A percentile compares a stretch with the other conserved stretches of the same genome.
phyloP scores from a whole-genome alignment of 1,140 invertebrate species.

The Mamestra configurata region DNA sequence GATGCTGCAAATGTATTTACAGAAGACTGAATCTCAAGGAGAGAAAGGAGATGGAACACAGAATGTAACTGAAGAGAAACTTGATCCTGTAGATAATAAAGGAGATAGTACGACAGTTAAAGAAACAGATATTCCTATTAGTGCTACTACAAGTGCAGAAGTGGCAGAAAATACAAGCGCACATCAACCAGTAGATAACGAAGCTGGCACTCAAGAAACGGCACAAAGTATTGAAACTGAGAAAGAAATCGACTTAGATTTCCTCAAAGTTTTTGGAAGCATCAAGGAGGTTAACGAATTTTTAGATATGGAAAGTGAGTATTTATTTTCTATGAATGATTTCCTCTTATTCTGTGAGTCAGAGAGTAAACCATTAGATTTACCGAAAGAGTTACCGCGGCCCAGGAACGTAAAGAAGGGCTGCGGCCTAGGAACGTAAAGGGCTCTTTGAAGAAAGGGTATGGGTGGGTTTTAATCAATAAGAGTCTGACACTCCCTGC shows the following conservation, averaged over 20 bases:
- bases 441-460: no score
- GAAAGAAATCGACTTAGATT: constrained; percentile 56
- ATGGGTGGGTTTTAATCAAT: no score
- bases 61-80: background rate
- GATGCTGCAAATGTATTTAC: constrained; percentile 1
- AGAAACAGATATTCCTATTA: background rate
- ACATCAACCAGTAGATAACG: background rate
- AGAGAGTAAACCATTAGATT: no score
- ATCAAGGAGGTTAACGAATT: constrained; percentile 76
- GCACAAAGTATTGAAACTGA: background rate
- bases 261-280: constrained; percentile 74
- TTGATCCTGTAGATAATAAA: background rate
- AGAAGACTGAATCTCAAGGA: background rate
- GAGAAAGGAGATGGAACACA: background rate
- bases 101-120: background rate
- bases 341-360: no score
- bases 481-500: no score
- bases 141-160: background rate
- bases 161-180: background rate
- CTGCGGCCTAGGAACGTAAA: no score
- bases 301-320: constrained; percentile 79
- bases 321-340: background rate
- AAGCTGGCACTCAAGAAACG: constrained; percentile 48
- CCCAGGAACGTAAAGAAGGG: no score
- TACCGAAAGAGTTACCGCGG: no score